These are phyloP conservation scores for Xenopus tropicalis DNA, from an alignment of 2,113 vertebrate genomes.

Conservation along the genomic window DNA sequence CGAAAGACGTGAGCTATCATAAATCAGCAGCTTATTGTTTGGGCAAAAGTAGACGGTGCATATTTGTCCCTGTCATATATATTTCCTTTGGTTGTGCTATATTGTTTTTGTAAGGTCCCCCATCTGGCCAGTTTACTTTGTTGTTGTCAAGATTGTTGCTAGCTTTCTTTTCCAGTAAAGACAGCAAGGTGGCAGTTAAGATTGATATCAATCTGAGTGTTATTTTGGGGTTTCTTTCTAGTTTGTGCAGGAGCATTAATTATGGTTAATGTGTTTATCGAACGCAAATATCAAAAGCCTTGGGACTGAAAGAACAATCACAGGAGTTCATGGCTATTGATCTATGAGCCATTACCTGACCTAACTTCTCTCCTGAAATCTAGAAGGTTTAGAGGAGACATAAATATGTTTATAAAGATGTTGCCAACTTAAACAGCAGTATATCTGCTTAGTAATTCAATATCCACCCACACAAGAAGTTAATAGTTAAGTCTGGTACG, in stretches of 20 bases:
- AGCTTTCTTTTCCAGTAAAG: too few relatives aligned
- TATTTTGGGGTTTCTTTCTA: slow-evolving; percentile 40
- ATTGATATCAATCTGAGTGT: slow-evolving; percentile 27
- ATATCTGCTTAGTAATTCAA: neutral
- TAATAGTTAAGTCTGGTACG: too few relatives aligned
- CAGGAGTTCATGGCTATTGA: slow-evolving; percentile 40
- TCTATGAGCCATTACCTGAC: slow-evolving; percentile 37
- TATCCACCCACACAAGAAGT: neutral
- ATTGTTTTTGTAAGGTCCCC: too few relatives aligned
- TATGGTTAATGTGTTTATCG: slow-evolving; percentile 42
- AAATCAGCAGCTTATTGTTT: too few relatives aligned
- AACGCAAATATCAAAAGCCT: slow-evolving; percentile 37
- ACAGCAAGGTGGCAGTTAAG: too few relatives aligned
- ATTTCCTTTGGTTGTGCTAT: too few relatives aligned
- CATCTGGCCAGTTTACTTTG: too few relatives aligned
- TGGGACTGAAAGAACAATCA: slow-evolving; percentile 42
- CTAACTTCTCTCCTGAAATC: slow-evolving; percentile 4
- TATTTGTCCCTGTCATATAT: too few relatives aligned
- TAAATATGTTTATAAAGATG: neutral
- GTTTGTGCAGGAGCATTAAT: slow-evolving; percentile 35
- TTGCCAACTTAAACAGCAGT: neutral
- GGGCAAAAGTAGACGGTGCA: too few relatives aligned
- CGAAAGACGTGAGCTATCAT: too few relatives aligned
- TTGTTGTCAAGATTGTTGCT: too few relatives aligned
- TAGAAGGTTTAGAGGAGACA: slow-evolving; percentile 1